Conservation (phyloP, 2,888 invertebrate genomes). For the Ethmia dodecea region DNA sequence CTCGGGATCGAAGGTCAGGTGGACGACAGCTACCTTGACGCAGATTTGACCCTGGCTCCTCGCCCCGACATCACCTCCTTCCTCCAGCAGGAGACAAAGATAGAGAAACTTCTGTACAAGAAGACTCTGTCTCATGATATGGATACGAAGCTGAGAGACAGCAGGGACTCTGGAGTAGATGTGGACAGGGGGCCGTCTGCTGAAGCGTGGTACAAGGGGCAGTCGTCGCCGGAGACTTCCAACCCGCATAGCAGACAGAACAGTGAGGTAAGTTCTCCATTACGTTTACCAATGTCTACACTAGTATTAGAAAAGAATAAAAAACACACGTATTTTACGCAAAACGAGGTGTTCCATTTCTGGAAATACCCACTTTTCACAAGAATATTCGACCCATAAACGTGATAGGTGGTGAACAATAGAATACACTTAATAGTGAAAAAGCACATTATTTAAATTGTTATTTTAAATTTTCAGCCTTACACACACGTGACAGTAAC, state of each 20-base stretch:
- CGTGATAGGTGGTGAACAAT: no score
- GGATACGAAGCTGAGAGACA: conserved; percentile 80
- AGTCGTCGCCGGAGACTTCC: conserved; percentile 69
- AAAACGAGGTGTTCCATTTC: no score
- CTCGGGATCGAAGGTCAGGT: conserved; percentile 87
- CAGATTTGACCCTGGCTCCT: conserved; percentile 82
- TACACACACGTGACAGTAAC: conserved; percentile 84
- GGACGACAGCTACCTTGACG: conserved; percentile 82
- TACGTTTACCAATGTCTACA: no score
- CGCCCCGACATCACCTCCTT: conserved; percentile 89
- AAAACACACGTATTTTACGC: no score
- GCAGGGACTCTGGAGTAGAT: conserved; percentile 88
- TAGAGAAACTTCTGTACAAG: conserved; percentile 86
- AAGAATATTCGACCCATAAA: no score
- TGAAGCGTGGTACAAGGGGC: conserved; percentile 78
- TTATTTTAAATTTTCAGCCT: conserved; percentile 62
- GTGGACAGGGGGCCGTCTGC: conserved; percentile 78
- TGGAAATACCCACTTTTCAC: no score
- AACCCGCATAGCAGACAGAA: conserved; percentile 88
- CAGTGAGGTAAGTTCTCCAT: conserved; percentile 83
- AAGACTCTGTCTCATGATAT: conserved; percentile 84
- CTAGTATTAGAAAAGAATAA: no score
- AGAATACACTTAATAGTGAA: no score
- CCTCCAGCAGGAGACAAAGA: conserved; percentile 86
- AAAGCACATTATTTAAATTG: no score